These are phyloP conservation scores for Salticus scenicus DNA, from an alignment of 2,888 invertebrate species.

Conservation along the genomic window DNA sequence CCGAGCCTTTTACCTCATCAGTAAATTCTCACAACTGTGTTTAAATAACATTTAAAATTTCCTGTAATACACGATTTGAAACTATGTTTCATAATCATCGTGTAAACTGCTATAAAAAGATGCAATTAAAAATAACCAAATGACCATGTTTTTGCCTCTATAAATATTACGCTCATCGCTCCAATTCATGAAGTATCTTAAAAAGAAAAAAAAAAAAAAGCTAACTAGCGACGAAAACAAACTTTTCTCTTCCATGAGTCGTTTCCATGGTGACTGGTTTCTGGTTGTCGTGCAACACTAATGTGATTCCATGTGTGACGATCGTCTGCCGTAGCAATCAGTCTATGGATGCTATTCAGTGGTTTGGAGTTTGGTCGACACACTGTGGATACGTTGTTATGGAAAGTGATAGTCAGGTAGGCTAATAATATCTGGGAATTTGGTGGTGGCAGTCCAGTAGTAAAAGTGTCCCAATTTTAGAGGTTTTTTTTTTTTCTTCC, in stretches of 20 bases:
- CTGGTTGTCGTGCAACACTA: constrained; percentile 12
- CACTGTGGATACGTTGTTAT: background rate
- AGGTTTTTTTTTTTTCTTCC: too few species aligned
- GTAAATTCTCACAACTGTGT: too few species aligned
- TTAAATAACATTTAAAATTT: too few species aligned
- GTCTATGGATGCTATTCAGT: background rate
- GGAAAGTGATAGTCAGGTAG: constrained; percentile 14
- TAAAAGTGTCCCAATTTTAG: background rate
- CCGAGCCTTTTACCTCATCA: too few species aligned
- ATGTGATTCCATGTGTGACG: constrained; percentile 15
- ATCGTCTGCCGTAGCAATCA: background rate
- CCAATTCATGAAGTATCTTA: too few species aligned
- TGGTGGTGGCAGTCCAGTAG: background rate
- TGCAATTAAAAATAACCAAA: background rate
- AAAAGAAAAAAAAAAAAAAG: background rate
- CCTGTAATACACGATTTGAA: too few species aligned
- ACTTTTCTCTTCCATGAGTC: background rate
- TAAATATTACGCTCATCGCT: constrained; percentile 6
- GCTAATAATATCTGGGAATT: background rate
- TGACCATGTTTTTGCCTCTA: background rate
- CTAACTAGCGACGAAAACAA: background rate
- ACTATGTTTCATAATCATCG: background rate
- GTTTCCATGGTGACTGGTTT: background rate
- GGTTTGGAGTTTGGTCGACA: background rate
- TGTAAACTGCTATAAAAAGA: background rate